These are phyloP conservation scores for Ophioninae sp. DNA, from an alignment of 2,888 invertebrate species.

Conservation along the genomic window DNA sequence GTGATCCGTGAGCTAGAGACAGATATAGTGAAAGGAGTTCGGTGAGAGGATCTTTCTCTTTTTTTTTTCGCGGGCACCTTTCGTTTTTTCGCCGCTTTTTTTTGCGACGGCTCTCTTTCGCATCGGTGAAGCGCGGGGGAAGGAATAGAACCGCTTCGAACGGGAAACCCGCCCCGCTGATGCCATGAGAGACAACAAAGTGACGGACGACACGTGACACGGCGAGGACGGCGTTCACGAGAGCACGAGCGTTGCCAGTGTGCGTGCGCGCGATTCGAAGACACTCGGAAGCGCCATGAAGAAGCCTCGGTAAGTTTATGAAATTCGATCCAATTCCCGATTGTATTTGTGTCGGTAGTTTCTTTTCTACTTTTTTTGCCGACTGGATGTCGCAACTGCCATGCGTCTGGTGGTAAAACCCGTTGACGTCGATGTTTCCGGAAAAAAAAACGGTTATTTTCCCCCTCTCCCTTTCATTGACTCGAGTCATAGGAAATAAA, in stretches of 20 bases:
- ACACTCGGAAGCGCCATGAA: conserved; percentile 72
- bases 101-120: background rate
- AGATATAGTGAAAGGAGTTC: conserved; percentile 9
- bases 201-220: conserved; percentile 74
- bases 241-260: conserved; percentile 61
- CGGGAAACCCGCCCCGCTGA: conserved; percentile 59
- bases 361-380: background rate
- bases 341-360: background rate
- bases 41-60: background rate
- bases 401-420: background rate
- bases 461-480: background rate
- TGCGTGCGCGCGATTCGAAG: conserved; percentile 18
- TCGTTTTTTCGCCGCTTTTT: background rate
- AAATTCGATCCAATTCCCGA: background rate
- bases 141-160: conserved; percentile 19
- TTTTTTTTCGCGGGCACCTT: background rate
- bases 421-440: background rate
- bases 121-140: conserved; percentile 17
- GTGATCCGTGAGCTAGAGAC: conserved; percentile 11
- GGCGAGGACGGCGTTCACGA: conserved; percentile 66
- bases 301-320: conserved; percentile 75
- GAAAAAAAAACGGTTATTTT: background rate
- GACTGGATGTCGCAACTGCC: background rate
- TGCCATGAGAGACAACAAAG: conserved; percentile 73
- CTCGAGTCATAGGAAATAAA: background rate